phyloP scores from a whole-genome alignment of 2,797 vertebrate species.

The Limosa lapponica region DNA sequence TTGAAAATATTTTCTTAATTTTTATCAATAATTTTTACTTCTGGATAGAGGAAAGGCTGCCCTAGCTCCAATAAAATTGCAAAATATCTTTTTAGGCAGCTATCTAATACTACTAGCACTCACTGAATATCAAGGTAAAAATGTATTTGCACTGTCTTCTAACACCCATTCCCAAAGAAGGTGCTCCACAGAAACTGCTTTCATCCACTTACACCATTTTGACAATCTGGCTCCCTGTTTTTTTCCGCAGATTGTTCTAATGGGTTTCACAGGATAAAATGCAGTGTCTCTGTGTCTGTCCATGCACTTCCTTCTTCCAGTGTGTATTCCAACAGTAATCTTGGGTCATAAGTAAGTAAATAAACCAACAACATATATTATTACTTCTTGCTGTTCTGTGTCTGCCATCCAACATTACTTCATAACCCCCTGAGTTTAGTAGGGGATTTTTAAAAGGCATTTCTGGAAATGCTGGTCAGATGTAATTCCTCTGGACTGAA shows the following conservation, averaged over 20 bases:
- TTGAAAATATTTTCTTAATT: not conserved
- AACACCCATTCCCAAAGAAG: not conserved
- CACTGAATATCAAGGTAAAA: not conserved
- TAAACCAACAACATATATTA: not conserved
- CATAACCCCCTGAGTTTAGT: constrained; percentile 13
- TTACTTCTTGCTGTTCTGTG: not conserved
- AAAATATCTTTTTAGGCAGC: not conserved
- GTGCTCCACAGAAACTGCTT: not conserved
- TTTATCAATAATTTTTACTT: not conserved
- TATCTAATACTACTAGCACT: not conserved
- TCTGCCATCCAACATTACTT: not conserved
- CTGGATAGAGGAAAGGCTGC: not conserved
- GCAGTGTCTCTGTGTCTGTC: not conserved
- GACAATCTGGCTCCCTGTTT: not conserved
- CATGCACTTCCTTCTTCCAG: not conserved
- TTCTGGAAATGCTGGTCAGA: constrained; percentile 40
- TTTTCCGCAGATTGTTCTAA: not conserved
- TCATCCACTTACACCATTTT: not conserved
- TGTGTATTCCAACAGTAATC: not conserved
- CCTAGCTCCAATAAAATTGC: not conserved
- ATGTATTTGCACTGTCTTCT: not conserved
- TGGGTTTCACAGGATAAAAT: not conserved
- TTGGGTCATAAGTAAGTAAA: not conserved
- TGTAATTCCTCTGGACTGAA: not conserved
- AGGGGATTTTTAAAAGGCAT: not conserved